Evolutionary conservation across 1,140 invertebrate genomes (phyloP).

Genomic region (Acromyrmex heyeri): DNA sequence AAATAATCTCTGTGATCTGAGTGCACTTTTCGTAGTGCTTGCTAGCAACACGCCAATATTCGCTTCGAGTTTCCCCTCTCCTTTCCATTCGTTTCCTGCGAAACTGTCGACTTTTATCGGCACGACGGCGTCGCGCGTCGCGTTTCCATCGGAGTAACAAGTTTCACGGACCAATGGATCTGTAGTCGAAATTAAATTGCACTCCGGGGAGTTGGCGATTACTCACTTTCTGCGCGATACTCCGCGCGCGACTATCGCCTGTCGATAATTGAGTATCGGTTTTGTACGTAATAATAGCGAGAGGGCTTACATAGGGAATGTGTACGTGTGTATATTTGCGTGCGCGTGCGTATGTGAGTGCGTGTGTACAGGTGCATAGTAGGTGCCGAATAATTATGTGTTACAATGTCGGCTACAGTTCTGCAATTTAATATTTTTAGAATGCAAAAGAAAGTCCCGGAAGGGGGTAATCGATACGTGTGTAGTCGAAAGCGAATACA

Average conservation of each 20-base stretch:
- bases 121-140: slow-evolving; percentile 42
- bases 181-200: slow-evolving; percentile 63
- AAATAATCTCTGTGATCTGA: slow-evolving; percentile 29
- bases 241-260: slow-evolving; percentile 47
- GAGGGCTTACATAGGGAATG: background rate
- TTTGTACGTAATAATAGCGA: slow-evolving; percentile 46
- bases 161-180: slow-evolving; percentile 57
- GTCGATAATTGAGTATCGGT: slow-evolving; percentile 62
- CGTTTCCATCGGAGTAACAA: slow-evolving; percentile 56
- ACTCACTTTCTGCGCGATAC: slow-evolving; percentile 61
- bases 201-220: slow-evolving; percentile 55
- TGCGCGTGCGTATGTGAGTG: background rate
- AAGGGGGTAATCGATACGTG: background rate
- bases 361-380: background rate
- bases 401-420: background rate
- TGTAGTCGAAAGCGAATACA: background rate
- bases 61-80: background rate
- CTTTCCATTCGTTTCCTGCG: slow-evolving; percentile 16
- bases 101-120: slow-evolving; percentile 50
- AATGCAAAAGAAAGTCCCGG: background rate
- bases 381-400: slow-evolving; percentile 37
- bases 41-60: background rate
- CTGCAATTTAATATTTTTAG: slow-evolving; percentile 16
- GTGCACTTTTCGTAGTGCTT: background rate
- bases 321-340: background rate